Evolutionary conservation across 35 echinoderm and acorn worm species (phyloP).

Genomic region (Nesometra sesokonis): DNA sequence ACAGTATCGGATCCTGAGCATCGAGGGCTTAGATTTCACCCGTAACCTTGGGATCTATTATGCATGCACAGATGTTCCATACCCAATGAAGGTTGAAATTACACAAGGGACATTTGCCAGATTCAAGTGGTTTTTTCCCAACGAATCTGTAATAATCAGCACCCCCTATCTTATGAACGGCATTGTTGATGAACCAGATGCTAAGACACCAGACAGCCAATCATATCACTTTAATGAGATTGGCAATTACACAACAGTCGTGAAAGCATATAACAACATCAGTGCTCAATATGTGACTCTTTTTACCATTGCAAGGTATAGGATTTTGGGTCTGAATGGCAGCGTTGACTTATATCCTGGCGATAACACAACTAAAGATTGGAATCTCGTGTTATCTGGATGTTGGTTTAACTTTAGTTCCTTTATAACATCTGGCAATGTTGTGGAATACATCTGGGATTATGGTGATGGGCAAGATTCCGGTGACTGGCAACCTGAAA

Average conservation of each 20-base stretch:
- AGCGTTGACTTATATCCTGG: constrained; percentile 27
- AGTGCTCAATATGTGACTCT: constrained; percentile 33
- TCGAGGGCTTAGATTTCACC: constrained; percentile 56
- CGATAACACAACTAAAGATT: constrained; percentile 63
- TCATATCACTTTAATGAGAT: constrained; percentile 50
- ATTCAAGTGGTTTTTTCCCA: constrained; percentile 54
- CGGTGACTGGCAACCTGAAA: constrained; percentile 27
- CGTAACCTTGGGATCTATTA: constrained; percentile 68
- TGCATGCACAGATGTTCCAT: constrained; percentile 50
- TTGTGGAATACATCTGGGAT: constrained; percentile 51
- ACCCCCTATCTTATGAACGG: constrained; percentile 40
- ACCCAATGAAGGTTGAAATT: constrained; percentile 57
- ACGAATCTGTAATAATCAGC: background rate
- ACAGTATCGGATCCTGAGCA: constrained; percentile 44
- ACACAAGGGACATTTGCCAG: constrained; percentile 60
- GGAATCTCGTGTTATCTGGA: constrained; percentile 55
- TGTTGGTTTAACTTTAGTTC: constrained; percentile 65
- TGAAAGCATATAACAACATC: constrained; percentile 61
- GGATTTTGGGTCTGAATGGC: constrained; percentile 48
- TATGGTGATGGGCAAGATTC: constrained; percentile 47
- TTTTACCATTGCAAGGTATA: constrained; percentile 48
- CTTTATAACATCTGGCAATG: constrained; percentile 43
- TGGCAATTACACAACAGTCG: constrained; percentile 60
- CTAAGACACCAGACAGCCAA: constrained; percentile 42
- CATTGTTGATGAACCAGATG: constrained; percentile 41